Evolutionary conservation across 2,113 vertebrate species (phyloP).

Genomic region (Alosa alosa): DNA sequence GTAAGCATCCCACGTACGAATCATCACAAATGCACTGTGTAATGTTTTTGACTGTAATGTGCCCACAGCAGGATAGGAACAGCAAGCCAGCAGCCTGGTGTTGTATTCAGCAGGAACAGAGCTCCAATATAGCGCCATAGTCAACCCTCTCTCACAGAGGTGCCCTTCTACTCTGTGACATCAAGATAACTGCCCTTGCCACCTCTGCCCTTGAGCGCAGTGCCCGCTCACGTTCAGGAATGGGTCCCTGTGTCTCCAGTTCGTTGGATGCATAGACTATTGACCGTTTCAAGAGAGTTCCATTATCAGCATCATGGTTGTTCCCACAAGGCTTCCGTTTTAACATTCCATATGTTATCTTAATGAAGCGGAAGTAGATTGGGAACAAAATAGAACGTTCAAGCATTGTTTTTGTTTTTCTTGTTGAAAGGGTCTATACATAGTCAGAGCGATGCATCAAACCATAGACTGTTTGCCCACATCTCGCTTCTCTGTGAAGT

Average conservation of each 20-base stretch:
- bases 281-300: too few species aligned
- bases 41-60: background rate
- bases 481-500: background rate
- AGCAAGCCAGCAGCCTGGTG: background rate
- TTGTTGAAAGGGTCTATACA: too few species aligned
- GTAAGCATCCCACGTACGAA: background rate
- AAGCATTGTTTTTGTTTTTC: too few species aligned
- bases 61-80: background rate
- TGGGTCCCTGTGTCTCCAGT: background rate
- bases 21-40: background rate
- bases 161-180: background rate
- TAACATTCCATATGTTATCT: too few species aligned
- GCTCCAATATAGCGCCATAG: background rate
- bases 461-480: background rate
- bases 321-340: too few species aligned
- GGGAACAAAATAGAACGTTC: too few species aligned
- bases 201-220: conserved; percentile 24
- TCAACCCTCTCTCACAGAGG: background rate
- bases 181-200: conserved; percentile 10
- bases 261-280: too few species aligned
- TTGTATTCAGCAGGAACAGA: background rate
- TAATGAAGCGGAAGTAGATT: too few species aligned
- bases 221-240: background rate
- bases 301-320: too few species aligned
- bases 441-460: too few species aligned